These are phyloP conservation scores for Cephus runcator DNA, from an alignment of 2,888 invertebrate species.

Conservation along the genomic window DNA sequence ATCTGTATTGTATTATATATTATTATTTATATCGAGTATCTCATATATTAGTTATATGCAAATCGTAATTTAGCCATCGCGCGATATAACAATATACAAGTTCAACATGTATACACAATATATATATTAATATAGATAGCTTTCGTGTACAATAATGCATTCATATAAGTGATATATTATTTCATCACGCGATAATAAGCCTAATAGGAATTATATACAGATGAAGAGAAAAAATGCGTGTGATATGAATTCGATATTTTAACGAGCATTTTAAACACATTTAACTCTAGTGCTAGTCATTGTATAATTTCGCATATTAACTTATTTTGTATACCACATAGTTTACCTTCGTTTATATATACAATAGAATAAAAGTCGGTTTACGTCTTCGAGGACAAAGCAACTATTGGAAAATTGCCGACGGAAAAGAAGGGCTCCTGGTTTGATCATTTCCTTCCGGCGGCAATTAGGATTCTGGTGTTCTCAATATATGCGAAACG, in stretches of 20 bases:
- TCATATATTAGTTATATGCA: background rate
- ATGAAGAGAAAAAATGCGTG: background rate
- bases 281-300: background rate
- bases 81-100: background rate
- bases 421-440: background rate
- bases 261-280: constrained; percentile 10
- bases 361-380: background rate
- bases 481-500: background rate
- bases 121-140: background rate
- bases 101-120: background rate
- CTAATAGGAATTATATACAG: background rate
- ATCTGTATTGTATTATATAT: background rate
- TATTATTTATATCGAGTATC: background rate
- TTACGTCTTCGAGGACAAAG: background rate
- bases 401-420: background rate
- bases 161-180: background rate
- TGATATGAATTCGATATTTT: constrained; percentile 21
- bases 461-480: background rate
- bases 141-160: background rate
- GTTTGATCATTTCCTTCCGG: background rate
- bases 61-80: background rate
- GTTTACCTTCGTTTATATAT: background rate
- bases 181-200: background rate
- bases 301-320: background rate
- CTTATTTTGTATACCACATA: background rate